These are phyloP conservation scores for Opisthograptis luteolata DNA, from an alignment of 2,888 invertebrate genomes.

Conservation along the genomic window DNA sequence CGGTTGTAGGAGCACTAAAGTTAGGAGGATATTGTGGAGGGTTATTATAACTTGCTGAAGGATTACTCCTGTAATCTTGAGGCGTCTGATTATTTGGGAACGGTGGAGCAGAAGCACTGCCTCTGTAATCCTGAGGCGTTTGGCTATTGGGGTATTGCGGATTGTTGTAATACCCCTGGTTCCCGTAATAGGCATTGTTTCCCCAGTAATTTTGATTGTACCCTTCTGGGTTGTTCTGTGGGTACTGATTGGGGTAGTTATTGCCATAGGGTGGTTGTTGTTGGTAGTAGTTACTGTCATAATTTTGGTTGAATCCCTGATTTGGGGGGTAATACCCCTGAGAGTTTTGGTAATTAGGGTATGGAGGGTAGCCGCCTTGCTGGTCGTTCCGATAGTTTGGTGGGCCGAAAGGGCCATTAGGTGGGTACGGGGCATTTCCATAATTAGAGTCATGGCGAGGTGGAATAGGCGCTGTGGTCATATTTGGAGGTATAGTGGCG, in stretches of 20 bases:
- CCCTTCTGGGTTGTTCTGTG: slow-evolving; percentile 62
- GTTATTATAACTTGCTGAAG: slow-evolving; percentile 15
- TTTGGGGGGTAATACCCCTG: slow-evolving; percentile 79
- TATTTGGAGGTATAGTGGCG: slow-evolving; percentile 79
- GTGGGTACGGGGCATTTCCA: slow-evolving; percentile 58
- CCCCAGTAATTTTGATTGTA: slow-evolving; percentile 78
- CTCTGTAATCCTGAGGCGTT: slow-evolving; percentile 61
- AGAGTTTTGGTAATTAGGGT: slow-evolving; percentile 69
- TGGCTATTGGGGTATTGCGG: slow-evolving; percentile 69
- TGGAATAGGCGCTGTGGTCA: slow-evolving; percentile 52
- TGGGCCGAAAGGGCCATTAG: slow-evolving; percentile 60
- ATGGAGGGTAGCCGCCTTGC: slow-evolving; percentile 68
- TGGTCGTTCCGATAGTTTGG: slow-evolving; percentile 61
- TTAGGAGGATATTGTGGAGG: slow-evolving; percentile 64
- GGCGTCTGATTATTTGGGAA: slow-evolving; percentile 21
- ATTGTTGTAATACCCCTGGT: slow-evolving; percentile 72
- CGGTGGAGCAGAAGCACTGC: slow-evolving; percentile 45
- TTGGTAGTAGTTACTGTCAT: slow-evolving; percentile 70
- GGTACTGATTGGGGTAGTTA: slow-evolving; percentile 76
- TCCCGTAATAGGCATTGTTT: slow-evolving; percentile 71
- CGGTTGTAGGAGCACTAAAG: slow-evolving; percentile 57
- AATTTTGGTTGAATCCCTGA: slow-evolving; percentile 73
- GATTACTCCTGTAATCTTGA: slow-evolving; percentile 19
- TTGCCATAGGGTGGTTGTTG: slow-evolving; percentile 66
- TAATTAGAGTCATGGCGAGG: slow-evolving; percentile 55